Evolutionary conservation across 2,888 invertebrate species (phyloP), one percentile per base, ranked within the genome.

Genomic region (Seira musarum): DNA sequence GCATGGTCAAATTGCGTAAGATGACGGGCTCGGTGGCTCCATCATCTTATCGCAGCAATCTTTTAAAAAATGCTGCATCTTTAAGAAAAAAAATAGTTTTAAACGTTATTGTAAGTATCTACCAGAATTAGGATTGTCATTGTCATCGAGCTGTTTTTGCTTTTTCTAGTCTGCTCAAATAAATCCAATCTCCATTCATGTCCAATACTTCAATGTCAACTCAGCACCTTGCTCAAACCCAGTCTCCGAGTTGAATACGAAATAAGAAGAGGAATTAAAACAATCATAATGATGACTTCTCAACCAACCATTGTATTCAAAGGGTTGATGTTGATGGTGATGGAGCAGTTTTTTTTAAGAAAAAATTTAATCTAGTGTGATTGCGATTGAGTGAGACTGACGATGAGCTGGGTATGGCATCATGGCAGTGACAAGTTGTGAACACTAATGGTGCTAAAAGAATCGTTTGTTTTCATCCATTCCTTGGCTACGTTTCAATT

Each of bases 391-490:
- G n/a, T n/a, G n/a, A n/a, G n/a, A n/a, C n/a, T n/a, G n/a, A n/a
- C n/a, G n/a, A n/a, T n/a, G n/a, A n/a, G n/a, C n/a, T n/a, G n/a
- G n/a, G n/a, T n/a, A n/a, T n/a, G n/a, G n/a, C n/a, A n/a, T n/a
- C n/a, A n/a, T n/a, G n/a, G 49, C 49, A 73, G 22, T 66, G 73
- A 73, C 74, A 76, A 63, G 68, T 61, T 69, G 60, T 75, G 75
- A 63, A 75, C 75, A 75, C 75, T 75, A 75, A 75, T 76, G 76
- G 68, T 69, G 76, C 69, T 69, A 63, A 63, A 63, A 35, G 63
- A 69, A 69, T 69, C 30, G 69, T 24, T n/a, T 64, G 69, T 61
- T 53, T 17, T n/a, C n/a, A n/a, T n/a, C n/a, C n/a, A n/a, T n/a
- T n/a, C n/a, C n/a, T 53, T 64, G 49, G 46, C 46, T 25, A 40